Percentiles rank a stretch among this genome's conserved stretches.
Evolutionary conservation across 2,888 invertebrate species (phyloP).

Genomic region (Ophion ventricosus): DNA sequence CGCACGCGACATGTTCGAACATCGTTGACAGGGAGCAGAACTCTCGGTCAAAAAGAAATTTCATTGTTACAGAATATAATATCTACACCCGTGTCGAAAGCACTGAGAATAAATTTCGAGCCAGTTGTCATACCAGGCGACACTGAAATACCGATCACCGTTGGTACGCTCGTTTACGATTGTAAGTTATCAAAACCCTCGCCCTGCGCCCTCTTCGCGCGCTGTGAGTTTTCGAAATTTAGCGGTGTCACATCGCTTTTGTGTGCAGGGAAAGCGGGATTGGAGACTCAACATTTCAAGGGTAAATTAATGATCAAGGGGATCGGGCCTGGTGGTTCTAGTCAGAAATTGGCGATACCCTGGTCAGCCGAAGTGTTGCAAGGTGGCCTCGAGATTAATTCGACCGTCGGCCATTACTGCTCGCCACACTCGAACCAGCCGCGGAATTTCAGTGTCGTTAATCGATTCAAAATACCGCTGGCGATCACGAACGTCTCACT

Average conservation of each 20-base stretch:
- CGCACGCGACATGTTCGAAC: too few relatives aligned
- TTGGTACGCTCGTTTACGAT: conserved; percentile 89
- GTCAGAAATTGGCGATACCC: conserved; percentile 85
- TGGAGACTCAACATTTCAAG: conserved; percentile 85
- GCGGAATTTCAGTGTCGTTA: conserved; percentile 87
- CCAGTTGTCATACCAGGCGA: conserved; percentile 88
- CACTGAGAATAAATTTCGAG: conserved; percentile 88
- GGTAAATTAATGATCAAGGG: conserved; percentile 85
- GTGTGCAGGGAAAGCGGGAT: conserved; percentile 85
- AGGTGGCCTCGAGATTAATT: conserved; percentile 86
- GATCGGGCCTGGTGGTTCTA: conserved; percentile 80
- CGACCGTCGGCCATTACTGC: conserved; percentile 84
- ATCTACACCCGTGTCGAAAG: conserved; percentile 87
- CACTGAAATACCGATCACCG: conserved; percentile 85
- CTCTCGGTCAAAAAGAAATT: neutral
- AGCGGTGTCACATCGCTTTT: neutral
- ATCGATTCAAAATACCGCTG: conserved; percentile 89
- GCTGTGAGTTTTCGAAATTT: neutral
- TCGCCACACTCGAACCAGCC: conserved; percentile 80
- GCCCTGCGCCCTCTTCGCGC: neutral
- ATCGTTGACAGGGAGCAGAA: neutral
- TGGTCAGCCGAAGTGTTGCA: conserved; percentile 86
- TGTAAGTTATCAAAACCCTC: conserved; percentile 84
- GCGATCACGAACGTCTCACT: conserved; percentile 89
- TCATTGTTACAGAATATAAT: conserved; percentile 83